These are phyloP conservation scores for Apodemia mormo DNA, from an alignment of 2,888 invertebrate genomes.

Conservation along the genomic window DNA sequence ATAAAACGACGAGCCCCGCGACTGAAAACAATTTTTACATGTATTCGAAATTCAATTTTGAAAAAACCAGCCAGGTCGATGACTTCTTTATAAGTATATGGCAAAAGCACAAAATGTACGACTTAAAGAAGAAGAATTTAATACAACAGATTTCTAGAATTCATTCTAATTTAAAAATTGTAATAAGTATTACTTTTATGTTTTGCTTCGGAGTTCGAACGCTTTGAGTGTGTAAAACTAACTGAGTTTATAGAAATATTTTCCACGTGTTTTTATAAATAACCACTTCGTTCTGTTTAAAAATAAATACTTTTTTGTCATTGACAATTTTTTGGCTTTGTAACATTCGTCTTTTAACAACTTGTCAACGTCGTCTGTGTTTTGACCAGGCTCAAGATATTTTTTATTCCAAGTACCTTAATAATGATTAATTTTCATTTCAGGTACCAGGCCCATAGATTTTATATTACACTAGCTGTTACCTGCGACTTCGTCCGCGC, in stretches of 20 bases:
- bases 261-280: constrained; percentile 36
- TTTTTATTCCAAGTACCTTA: too few species aligned
- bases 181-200: background rate
- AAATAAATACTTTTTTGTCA: constrained; percentile 31
- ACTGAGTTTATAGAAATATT: constrained; percentile 9
- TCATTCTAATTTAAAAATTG: background rate
- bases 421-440: too few species aligned
- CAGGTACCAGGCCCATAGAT: too few species aligned
- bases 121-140: background rate
- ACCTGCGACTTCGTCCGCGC: too few species aligned
- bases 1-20: constrained; percentile 50
- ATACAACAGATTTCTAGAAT: background rate
- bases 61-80: constrained; percentile 28
- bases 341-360: constrained; percentile 3
- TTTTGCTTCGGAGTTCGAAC: background rate
- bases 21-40: constrained; percentile 67
- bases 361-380: background rate
- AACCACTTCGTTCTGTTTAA: constrained; percentile 37
- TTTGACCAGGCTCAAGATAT: background rate
- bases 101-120: constrained; percentile 19
- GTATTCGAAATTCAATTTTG: constrained; percentile 56
- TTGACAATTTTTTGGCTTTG: constrained; percentile 9
- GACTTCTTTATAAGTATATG: constrained; percentile 35
- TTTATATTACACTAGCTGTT: too few species aligned
- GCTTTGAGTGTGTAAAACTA: constrained; percentile 5